A percentile compares a stretch with the other conserved stretches of the same genome.
These are phyloP conservation scores for Ptilorrhoa leucosticta DNA, from an alignment of 2,113 vertebrate species.

Conservation along the genomic window DNA sequence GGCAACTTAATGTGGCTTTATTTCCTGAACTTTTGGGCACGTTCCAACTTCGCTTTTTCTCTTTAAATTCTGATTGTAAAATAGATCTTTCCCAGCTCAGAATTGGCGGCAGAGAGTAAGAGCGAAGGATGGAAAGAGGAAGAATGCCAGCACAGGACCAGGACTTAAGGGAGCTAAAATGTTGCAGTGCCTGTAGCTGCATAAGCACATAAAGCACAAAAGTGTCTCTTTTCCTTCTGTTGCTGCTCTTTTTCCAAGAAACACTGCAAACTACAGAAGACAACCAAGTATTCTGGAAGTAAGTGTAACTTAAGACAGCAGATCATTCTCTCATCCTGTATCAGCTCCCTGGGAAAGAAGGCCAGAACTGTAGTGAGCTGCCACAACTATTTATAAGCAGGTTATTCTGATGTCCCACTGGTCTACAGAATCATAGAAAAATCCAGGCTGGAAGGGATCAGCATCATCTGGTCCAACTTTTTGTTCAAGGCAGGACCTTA, in stretches of 20 bases:
- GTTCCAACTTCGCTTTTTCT: not conserved
- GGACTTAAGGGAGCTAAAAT: not conserved
- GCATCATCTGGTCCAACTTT: not conserved
- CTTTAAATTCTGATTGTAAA: not conserved
- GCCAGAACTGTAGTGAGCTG: not conserved
- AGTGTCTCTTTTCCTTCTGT: not conserved
- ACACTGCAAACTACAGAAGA: not conserved
- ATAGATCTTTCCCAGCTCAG: not conserved
- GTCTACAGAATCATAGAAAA: not conserved
- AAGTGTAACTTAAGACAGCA: not conserved
- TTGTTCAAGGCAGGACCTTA: not conserved
- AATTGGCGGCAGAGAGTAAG: not conserved
- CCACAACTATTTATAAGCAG: not conserved
- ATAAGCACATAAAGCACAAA: fast-evolving
- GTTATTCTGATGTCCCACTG: not conserved
- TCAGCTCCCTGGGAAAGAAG: not conserved
- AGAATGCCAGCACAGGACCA: not conserved
- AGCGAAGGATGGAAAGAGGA: not conserved
- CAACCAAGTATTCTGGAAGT: not conserved
- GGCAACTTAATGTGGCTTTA: not conserved
- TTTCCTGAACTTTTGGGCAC: not conserved
- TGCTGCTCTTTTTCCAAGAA: not conserved
- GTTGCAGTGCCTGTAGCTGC: not conserved
- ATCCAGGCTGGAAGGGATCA: not conserved
- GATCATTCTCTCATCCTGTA: not conserved